These are phyloP conservation scores for Nomada fucata DNA, from an alignment of 2,888 invertebrate species.

Conservation along the genomic window DNA sequence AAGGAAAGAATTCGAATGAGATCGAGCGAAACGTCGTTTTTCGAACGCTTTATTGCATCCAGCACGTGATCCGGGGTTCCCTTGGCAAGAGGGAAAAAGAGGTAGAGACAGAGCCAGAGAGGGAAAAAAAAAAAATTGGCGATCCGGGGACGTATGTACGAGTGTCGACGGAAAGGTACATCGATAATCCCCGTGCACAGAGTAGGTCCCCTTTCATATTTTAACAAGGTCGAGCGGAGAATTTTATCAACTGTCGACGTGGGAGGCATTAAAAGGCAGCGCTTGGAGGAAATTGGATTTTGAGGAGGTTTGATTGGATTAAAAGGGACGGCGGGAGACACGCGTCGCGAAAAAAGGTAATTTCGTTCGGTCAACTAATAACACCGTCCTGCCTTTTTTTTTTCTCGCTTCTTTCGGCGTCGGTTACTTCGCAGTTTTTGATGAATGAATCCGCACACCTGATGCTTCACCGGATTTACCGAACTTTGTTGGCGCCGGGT, in stretches of 20 bases:
- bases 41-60: conserved; percentile 58
- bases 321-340: conserved; percentile 39
- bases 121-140: neutral
- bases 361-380: conserved; percentile 46
- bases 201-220: conserved; percentile 41
- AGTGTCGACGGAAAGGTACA: conserved; percentile 7
- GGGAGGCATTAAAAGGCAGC: conserved; percentile 40
- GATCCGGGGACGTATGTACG: neutral
- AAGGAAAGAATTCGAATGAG: conserved; percentile 15
- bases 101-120: no score
- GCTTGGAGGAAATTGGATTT: conserved; percentile 49
- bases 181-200: conserved; percentile 8
- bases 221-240: conserved; percentile 47
- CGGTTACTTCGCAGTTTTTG: conserved; percentile 3
- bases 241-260: conserved; percentile 38
- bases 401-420: neutral
- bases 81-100: neutral
- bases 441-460: neutral
- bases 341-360: conserved; percentile 42
- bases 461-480: neutral
- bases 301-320: conserved; percentile 53
- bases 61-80: conserved; percentile 54
- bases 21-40: conserved; percentile 19
- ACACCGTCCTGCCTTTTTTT: conserved; percentile 25
- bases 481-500: neutral